Conservation (phyloP, 2,888 invertebrate genomes). For the Clusia tigrina region DNA sequence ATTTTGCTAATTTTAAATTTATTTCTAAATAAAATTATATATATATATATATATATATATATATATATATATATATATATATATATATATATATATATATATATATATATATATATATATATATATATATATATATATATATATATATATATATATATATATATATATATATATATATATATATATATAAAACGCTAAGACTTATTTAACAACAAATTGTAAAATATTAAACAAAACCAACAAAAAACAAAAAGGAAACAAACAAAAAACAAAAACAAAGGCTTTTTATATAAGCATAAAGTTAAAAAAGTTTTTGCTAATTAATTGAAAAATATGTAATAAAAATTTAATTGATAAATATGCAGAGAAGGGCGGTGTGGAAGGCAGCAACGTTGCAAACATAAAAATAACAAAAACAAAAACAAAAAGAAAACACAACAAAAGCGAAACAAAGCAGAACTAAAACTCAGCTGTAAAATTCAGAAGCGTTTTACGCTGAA, state of each 20-base stretch:
- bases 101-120: too few relatives aligned
- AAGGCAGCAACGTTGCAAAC: conserved; percentile 22
- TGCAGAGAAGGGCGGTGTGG: conserved; percentile 5
- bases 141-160: too few relatives aligned
- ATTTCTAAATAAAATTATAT: too few relatives aligned
- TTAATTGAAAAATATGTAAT: conserved; percentile 7
- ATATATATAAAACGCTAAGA: conserved; percentile 51
- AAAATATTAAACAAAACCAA: conserved; percentile 30
- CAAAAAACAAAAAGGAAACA: conserved; percentile 31
- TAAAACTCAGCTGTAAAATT: conserved; percentile 26
- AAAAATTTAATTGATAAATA: conserved; percentile 4
- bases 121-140: too few relatives aligned
- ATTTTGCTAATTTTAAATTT: too few relatives aligned
- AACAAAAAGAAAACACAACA: conserved; percentile 27
- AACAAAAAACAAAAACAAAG: conserved; percentile 26
- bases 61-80: too few relatives aligned
- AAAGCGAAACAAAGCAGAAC: conserved; percentile 13
- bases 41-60: too few relatives aligned
- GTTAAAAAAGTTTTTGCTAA: conserved; percentile 14
- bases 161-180: too few relatives aligned
- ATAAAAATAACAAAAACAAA: conserved; percentile 27
- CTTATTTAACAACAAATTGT: conserved; percentile 37
- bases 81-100: too few relatives aligned
- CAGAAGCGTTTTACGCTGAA: conserved; percentile 31
- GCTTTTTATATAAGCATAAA: conserved; percentile 18